Conservation (phyloP, 2,797 vertebrate species). For the Tauraco hartlaubi region DNA sequence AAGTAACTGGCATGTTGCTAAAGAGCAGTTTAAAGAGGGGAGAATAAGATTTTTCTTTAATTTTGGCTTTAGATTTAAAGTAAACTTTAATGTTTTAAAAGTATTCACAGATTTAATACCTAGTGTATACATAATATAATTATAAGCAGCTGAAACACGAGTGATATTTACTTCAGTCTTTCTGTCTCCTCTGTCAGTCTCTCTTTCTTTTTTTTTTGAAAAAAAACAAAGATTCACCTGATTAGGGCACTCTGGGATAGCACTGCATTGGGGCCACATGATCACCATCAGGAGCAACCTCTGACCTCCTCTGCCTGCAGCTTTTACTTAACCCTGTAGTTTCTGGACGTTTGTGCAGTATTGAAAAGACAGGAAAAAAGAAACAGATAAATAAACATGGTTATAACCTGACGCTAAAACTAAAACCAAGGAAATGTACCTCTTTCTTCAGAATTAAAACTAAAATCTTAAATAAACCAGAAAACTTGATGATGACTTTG, state of each 20-base stretch:
- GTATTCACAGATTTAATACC: slow-evolving; percentile 86
- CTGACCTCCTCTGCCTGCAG: slow-evolving; percentile 82
- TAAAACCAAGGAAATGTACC: slow-evolving; percentile 96
- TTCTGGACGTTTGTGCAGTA: slow-evolving; percentile 89
- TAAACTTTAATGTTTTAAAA: slow-evolving; percentile 80
- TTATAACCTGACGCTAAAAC: slow-evolving; percentile 93
- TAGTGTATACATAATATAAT: slow-evolving; percentile 74
- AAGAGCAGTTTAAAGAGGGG: slow-evolving; percentile 76
- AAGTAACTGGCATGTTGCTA: slow-evolving; percentile 76
- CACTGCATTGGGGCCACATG: slow-evolving; percentile 80
- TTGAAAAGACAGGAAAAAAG: slow-evolving; percentile 85
- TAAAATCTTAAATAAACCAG: slow-evolving; percentile 99
- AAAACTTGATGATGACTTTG: slow-evolving; percentile 88
- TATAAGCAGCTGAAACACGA: slow-evolving; percentile 81
- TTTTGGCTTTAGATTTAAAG: slow-evolving; percentile 82
- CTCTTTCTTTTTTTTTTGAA: slow-evolving; percentile 64
- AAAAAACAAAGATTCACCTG: slow-evolving; percentile 59
- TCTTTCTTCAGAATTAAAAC: slow-evolving; percentile 99
- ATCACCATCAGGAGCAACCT: slow-evolving; percentile 79
- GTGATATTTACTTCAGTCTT: slow-evolving; percentile 81
- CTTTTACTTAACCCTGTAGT: slow-evolving; percentile 87
- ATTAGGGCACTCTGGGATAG: slow-evolving; percentile 80
- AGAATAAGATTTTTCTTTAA: slow-evolving; percentile 66
- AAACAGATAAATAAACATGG: slow-evolving; percentile 86
- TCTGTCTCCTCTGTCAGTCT: slow-evolving; percentile 77